phyloP scores from a whole-genome alignment of 2,888 invertebrate genomes.

The Sicus ferrugineus region DNA sequence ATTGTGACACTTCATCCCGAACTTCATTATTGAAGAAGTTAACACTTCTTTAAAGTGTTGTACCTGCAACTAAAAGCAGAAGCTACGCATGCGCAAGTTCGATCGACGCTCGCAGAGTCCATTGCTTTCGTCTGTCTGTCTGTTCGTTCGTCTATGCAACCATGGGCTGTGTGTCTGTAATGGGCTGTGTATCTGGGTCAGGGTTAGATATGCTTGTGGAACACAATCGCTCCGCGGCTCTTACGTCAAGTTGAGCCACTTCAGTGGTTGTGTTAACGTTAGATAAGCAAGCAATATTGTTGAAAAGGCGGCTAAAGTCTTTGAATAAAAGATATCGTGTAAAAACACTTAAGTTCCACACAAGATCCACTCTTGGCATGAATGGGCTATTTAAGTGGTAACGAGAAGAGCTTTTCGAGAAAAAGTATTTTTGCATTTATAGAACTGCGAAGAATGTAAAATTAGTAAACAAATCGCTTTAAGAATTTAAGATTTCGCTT shows the following conservation, averaged over 20 bases:
- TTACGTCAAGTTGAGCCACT: slow-evolving; percentile 3
- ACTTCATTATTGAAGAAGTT: too few relatives aligned
- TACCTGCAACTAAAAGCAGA: background rate
- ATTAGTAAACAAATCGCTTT: too few relatives aligned
- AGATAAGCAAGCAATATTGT: background rate
- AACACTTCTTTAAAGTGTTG: too few relatives aligned
- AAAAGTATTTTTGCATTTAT: too few relatives aligned
- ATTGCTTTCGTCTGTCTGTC: background rate
- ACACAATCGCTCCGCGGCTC: slow-evolving; percentile 22
- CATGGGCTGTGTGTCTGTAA: background rate
- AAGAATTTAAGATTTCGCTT: too few relatives aligned
- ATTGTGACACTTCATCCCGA: too few relatives aligned
- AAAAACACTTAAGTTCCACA: slow-evolving; percentile 1
- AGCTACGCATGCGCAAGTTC: slow-evolving; percentile 30
- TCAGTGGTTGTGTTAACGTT: background rate
- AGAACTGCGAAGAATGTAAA: too few relatives aligned
- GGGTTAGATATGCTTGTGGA: slow-evolving; percentile 51
- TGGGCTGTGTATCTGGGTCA: slow-evolving; percentile 46
- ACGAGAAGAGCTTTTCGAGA: too few relatives aligned
- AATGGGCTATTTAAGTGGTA: too few relatives aligned
- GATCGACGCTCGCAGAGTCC: background rate
- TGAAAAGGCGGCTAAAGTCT: background rate
- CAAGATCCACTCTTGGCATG: background rate
- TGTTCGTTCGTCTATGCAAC: background rate
- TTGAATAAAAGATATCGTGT: background rate